Conservation (phyloP, 2,797 vertebrate species). For the Crenichthys baileyi region DNA sequence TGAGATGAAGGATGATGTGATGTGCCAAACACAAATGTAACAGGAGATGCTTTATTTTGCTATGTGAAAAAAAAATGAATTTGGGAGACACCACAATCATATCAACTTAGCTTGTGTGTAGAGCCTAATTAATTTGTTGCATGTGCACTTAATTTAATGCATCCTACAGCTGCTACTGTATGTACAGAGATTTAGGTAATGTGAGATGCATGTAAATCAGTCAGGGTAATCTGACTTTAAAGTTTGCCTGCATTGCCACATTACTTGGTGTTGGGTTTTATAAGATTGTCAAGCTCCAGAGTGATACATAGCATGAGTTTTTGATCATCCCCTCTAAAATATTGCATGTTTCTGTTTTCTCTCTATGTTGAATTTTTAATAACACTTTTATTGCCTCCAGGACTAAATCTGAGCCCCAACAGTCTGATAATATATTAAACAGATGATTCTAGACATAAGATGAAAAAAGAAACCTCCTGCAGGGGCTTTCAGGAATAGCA, state of each 20-base stretch:
- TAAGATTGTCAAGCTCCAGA: neutral
- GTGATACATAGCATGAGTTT: neutral
- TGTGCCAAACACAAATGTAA: neutral
- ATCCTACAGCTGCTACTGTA: neutral
- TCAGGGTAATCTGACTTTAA: neutral
- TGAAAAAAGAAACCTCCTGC: constrained; percentile 36
- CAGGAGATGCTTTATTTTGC: neutral
- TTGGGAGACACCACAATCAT: neutral
- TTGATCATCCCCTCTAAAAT: neutral
- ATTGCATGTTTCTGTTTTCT: neutral
- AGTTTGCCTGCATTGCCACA: neutral
- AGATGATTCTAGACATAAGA: constrained; percentile 10
- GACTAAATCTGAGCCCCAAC: constrained; percentile 28
- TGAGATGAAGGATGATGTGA: neutral
- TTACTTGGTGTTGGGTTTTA: neutral
- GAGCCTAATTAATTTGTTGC: neutral
- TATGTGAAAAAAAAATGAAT: neutral
- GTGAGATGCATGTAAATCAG: neutral
- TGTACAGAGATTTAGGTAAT: neutral
- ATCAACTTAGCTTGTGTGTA: neutral
- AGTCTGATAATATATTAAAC: neutral
- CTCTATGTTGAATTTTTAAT: constrained; percentile 9
- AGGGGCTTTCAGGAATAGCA: constrained; percentile 36
- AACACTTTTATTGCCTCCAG: constrained; percentile 23
- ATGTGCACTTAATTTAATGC: neutral